Percentiles rank a stretch among this genome's conserved stretches.
phyloP scores from a whole-genome alignment of 2,113 vertebrate genomes.

The Bubo scandiacus region DNA sequence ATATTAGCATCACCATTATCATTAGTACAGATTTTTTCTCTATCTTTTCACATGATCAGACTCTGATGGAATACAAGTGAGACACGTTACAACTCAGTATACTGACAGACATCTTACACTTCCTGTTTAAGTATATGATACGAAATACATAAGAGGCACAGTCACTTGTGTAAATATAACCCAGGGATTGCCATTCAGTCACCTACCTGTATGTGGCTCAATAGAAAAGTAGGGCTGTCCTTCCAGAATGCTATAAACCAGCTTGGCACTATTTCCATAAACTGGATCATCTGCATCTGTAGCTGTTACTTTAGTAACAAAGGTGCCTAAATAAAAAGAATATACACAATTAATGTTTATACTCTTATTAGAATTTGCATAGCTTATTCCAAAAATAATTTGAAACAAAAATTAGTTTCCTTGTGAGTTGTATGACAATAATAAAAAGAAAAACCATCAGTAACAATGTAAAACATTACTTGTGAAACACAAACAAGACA shows the following conservation, averaged over 20 bases:
- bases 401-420: background rate
- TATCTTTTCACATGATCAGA: background rate
- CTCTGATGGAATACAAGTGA: background rate
- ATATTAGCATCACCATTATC: background rate
- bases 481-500: background rate
- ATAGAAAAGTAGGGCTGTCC: conserved; percentile 98
- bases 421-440: background rate
- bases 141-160: rapidly evolving
- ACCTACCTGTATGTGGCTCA: conserved; percentile 92
- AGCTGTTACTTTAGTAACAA: conserved; percentile 93
- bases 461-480: background rate
- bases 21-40: background rate
- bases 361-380: background rate
- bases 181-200: background rate
- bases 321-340: conserved; percentile 82
- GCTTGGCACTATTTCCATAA: conserved; percentile 95
- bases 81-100: background rate
- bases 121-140: background rate
- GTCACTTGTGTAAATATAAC: background rate
- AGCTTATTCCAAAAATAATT: background rate
- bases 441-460: background rate
- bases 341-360: conserved; percentile 17
- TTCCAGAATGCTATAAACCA: conserved; percentile 97
- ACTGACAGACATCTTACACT: background rate
- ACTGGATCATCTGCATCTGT: conserved; percentile 96